phyloP scores from a whole-genome alignment of 2,797 vertebrate species.

The Monodelphis domestica region DNA sequence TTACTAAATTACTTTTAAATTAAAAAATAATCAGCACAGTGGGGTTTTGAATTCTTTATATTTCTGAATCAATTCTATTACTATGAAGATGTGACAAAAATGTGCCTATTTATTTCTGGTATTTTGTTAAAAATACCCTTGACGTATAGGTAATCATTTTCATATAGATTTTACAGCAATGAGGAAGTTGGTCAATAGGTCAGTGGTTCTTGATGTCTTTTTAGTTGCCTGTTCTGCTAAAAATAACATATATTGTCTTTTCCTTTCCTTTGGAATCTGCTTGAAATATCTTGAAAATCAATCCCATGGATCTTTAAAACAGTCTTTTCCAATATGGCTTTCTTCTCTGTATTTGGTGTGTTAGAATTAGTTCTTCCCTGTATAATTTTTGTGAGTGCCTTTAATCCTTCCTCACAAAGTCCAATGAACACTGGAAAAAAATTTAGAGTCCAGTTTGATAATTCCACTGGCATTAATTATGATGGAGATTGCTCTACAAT shows the following conservation, averaged over 20 bases:
- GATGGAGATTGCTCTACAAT: background rate
- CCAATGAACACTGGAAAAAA: background rate
- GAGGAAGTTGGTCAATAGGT: background rate
- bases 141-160: background rate
- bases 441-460: background rate
- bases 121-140: background rate
- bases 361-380: background rate
- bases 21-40: background rate
- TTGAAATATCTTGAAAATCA: background rate
- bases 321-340: background rate
- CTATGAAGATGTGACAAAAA: background rate
- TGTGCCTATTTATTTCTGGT: background rate
- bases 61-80: background rate
- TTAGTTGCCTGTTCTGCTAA: background rate
- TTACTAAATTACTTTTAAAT: background rate
- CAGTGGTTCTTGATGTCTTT: background rate
- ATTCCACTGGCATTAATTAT: background rate
- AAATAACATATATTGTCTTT: background rate
- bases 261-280: background rate
- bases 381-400: background rate
- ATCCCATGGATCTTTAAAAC: background rate
- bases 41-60: background rate
- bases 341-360: background rate
- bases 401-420: background rate
- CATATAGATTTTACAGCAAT: background rate